A percentile compares a stretch with the other conserved stretches of the same genome.
Conservation (phyloP, 2,888 invertebrate species). For the Galeruca laticollis region DNA sequence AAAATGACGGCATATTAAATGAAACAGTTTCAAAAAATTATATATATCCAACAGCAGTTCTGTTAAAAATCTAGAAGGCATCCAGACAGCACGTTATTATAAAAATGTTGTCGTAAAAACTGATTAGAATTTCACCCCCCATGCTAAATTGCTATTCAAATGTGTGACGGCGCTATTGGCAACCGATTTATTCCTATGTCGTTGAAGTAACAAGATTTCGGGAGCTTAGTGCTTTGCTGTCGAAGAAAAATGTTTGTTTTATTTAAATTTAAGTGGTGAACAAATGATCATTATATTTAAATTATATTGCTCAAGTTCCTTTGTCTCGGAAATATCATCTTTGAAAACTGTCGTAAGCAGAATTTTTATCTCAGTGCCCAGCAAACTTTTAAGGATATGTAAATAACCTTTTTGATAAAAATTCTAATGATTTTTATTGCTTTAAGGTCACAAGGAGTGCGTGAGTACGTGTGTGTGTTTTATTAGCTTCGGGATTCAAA, state of each 20-base stretch:
- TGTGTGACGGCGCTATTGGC: conserved; percentile 67
- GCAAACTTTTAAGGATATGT: conserved; percentile 41
- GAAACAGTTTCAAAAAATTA: conserved; percentile 33
- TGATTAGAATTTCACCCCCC: conserved; percentile 66
- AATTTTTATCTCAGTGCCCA: conserved; percentile 46
- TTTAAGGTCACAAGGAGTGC: conserved; percentile 23
- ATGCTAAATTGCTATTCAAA: conserved; percentile 67
- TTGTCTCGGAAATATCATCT: conserved; percentile 45
- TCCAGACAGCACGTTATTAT: conserved; percentile 62
- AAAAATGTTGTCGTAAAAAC: conserved; percentile 66
- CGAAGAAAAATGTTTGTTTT: conserved; percentile 66
- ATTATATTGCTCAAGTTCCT: conserved; percentile 55
- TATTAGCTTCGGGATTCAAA: conserved; percentile 14
- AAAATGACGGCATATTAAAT: no score
- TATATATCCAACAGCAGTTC: conserved; percentile 34
- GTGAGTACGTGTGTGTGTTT: conserved; percentile 27
- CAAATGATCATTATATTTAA: conserved; percentile 63
- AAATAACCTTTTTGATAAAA: conserved; percentile 43
- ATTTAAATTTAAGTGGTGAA: conserved; percentile 65
- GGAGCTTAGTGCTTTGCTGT: conserved; percentile 60
- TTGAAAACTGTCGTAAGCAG: conserved; percentile 46
- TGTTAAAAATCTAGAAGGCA: conserved; percentile 39
- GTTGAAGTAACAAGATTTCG: conserved; percentile 65
- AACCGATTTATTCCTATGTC: conserved; percentile 66
- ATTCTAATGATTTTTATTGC: conserved; percentile 39